phyloP scores from a whole-genome alignment of 2,888 invertebrate species.

The Caenorhabditis zanzibari region DNA sequence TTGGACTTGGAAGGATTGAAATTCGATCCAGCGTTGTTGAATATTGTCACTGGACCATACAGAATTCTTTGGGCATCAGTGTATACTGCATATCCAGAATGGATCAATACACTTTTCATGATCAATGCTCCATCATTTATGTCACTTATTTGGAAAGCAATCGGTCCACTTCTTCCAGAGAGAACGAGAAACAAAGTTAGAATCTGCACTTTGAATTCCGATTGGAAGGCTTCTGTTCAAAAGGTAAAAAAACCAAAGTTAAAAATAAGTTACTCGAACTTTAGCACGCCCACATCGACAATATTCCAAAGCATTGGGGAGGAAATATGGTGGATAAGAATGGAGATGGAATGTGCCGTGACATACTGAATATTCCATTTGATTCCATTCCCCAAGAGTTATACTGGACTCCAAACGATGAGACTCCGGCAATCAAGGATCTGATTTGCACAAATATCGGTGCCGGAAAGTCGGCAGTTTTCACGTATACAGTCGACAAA shows the following conservation, averaged over 20 bases:
- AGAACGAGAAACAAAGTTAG: slow-evolving; percentile 76
- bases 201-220: slow-evolving; percentile 69
- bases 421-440: slow-evolving; percentile 68
- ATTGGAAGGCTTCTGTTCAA: slow-evolving; percentile 70
- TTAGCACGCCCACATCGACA: slow-evolving; percentile 71
- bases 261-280: slow-evolving; percentile 10
- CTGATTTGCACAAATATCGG: slow-evolving; percentile 68
- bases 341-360: slow-evolving; percentile 75
- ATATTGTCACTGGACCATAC: slow-evolving; percentile 79
- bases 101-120: slow-evolving; percentile 75
- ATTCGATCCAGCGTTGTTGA: slow-evolving; percentile 75
- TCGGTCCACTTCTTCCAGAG: slow-evolving; percentile 78
- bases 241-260: slow-evolving; percentile 48
- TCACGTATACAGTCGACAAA: slow-evolving; percentile 69
- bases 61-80: slow-evolving; percentile 78
- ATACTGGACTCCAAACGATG: slow-evolving; percentile 73
- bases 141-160: slow-evolving; percentile 77
- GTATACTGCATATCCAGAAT: slow-evolving; percentile 79
- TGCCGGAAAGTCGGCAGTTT: slow-evolving; percentile 70
- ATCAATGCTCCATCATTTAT: slow-evolving; percentile 79
- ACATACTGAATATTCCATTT: slow-evolving; percentile 73
- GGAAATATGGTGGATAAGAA: slow-evolving; percentile 74
- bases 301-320: slow-evolving; percentile 78
- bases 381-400: slow-evolving; percentile 75
- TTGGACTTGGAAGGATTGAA: slow-evolving; percentile 78